Evolutionary conservation across 2,113 vertebrate species (phyloP).

Genomic region (Xiphophorus hellerii): DNA sequence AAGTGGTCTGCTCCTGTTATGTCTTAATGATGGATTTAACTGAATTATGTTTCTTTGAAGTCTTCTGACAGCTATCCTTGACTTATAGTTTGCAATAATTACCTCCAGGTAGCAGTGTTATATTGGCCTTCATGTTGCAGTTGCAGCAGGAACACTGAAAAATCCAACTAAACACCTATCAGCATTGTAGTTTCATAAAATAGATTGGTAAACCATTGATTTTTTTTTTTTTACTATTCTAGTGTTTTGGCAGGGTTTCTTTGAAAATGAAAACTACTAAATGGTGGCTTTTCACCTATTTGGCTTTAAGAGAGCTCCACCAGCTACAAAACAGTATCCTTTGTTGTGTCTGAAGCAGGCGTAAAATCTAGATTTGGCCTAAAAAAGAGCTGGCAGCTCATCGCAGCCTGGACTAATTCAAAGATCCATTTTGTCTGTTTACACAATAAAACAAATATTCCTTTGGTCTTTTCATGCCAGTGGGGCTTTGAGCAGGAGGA

Average conservation of each 20-base stretch:
- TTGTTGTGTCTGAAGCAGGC: conserved; percentile 60
- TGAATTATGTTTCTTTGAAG: background rate
- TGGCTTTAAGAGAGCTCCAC: conserved; percentile 39
- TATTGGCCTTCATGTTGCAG: background rate
- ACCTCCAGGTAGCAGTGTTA: background rate
- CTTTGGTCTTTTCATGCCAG: conserved; percentile 61
- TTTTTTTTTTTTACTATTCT: conserved; percentile 14
- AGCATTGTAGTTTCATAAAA: background rate
- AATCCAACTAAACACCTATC: background rate
- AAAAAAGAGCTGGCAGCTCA: conserved; percentile 42
- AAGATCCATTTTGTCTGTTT: conserved; percentile 65
- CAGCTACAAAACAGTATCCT: conserved; percentile 22
- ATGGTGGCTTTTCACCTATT: conserved; percentile 54
- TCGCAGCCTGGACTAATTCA: conserved; percentile 41
- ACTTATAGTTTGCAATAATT: background rate
- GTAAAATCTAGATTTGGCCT: conserved; percentile 36
- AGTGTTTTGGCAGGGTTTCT: conserved; percentile 31
- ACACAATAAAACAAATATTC: conserved; percentile 52
- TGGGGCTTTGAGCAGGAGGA: conserved; percentile 28
- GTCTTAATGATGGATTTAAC: background rate
- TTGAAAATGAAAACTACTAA: conserved; percentile 41
- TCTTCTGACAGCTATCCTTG: background rate
- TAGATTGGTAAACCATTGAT: conserved; percentile 2
- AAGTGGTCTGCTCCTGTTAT: background rate
- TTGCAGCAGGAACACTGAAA: background rate